These are phyloP conservation scores for Erpobdella octoculata DNA, from an alignment of 2,888 invertebrate species.

Conservation along the genomic window DNA sequence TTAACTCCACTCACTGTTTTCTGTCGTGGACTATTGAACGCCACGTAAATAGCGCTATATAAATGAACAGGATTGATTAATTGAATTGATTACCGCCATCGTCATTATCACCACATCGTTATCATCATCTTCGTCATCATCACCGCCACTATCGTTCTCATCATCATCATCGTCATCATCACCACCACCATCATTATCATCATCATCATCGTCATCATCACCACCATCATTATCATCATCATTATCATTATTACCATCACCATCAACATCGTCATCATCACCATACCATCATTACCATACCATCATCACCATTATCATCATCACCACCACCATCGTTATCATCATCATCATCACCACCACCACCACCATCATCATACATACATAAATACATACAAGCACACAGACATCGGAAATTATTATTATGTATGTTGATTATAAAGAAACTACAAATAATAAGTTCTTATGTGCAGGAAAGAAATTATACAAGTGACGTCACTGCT, in stretches of 20 bases:
- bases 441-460: too few species aligned
- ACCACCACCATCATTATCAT: constrained; percentile 18
- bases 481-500: too few species aligned
- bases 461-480: too few species aligned
- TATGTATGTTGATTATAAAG: too few species aligned
- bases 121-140: background rate
- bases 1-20: too few species aligned
- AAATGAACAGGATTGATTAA: too few species aligned
- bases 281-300: background rate
- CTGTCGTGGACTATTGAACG: too few species aligned
- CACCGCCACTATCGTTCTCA: background rate
- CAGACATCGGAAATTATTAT: too few species aligned
- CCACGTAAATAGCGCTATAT: too few species aligned
- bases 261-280: constrained; percentile 11
- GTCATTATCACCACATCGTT: background rate
- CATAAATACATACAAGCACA: too few species aligned
- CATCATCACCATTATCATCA: background rate
- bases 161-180: constrained; percentile 6
- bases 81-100: background rate
- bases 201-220: constrained; percentile 29
- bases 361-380: constrained; percentile 9
- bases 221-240: constrained; percentile 51
- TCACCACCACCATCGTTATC: background rate
- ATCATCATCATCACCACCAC: too few species aligned
- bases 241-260: constrained; percentile 3